Base-by-base conservation (phyloP, 30 jellyfish, hydroid and myxozoan species). In the Aurelia aurita complex sp. Pacific region DNA sequence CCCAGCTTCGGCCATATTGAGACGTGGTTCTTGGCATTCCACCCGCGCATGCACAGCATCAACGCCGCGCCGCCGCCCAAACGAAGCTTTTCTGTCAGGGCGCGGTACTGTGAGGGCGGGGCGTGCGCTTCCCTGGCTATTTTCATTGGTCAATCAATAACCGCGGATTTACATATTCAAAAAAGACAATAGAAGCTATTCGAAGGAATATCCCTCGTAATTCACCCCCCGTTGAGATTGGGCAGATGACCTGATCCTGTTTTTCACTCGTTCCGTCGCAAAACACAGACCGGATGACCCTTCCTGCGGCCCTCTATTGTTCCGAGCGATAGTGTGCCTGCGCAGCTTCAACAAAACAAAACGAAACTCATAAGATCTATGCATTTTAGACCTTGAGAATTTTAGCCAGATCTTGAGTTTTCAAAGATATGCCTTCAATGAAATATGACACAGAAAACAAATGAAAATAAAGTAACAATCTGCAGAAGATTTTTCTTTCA, bases 51-150 rank as follows among this genome's bases (percentile, higher is more conserved):
- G 91, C 91, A 63, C 66, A 77, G 87, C 77, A 60, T 77, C 78
- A 73, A 19, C 35, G 16, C 42, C 42, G 87, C 87, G 67, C 87
- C 87, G 87, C 87, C 91, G 85, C 85, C 91, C 91, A 64, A 67
- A 82, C 15, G 57, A 46, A 46, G 57, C 57, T 6, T 46, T 46
- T 84, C 65, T 82, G 91, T 81, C 83, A 72, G 91, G 91, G 91
- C 77, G 91, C 91, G 85, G 83, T 73, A 46, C 91, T 73, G 83
- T 54, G 85, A 60, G 74, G 93, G 93, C 93, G 93, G 93, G 93
- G 93, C 93, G 87, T 55, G 75, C 69, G 63, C 64, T 74, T 54
- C 87, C 87, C 74, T 33, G 46, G 40, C 63, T 69, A 57, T 29
- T 84, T 52, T 84, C 93, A 84, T 84, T 84, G 93, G 93, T 69